Percentiles rank a stretch among this genome's conserved stretches.
Evolutionary conservation across 2,113 vertebrate genomes (phyloP).

Genomic region (Sinocyclocheilus rhinocerous): DNA sequence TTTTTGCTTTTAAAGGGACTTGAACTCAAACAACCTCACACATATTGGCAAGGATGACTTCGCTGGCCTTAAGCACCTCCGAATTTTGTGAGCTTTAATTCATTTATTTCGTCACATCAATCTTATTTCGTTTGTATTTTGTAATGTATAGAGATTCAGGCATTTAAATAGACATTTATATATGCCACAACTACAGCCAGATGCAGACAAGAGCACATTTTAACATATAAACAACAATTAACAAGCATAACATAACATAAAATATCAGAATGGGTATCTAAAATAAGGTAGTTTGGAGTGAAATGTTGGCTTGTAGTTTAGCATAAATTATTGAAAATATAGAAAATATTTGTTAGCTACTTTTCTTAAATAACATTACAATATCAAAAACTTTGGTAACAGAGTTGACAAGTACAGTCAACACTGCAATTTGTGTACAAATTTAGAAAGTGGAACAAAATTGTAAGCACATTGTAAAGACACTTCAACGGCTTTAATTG

Average conservation of each 20-base stretch:
- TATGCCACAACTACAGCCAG: conserved; percentile 85
- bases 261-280: too few relatives aligned
- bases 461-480: background rate
- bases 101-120: background rate
- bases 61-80: conserved; percentile 88
- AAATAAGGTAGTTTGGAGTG: background rate
- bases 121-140: conserved; percentile 53
- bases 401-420: background rate
- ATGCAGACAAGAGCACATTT: background rate
- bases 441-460: background rate
- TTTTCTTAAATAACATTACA: background rate
- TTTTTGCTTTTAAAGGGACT: conserved; percentile 78
- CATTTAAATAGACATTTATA: background rate
- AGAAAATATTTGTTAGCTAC: background rate
- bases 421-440: background rate
- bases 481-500: background rate
- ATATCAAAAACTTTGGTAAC: background rate
- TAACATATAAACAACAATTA: conserved; percentile 1
- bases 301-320: background rate
- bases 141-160: conserved; percentile 81
- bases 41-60: conserved; percentile 91
- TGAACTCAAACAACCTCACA: conserved; percentile 93
- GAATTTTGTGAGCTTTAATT: conserved; percentile 88
- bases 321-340: background rate
- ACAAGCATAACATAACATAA: too few relatives aligned